Evolutionary conservation across 2,888 invertebrate genomes (phyloP), one percentile per base, ranked within the genome.

Genomic region (Crocallis elinguaria): DNA sequence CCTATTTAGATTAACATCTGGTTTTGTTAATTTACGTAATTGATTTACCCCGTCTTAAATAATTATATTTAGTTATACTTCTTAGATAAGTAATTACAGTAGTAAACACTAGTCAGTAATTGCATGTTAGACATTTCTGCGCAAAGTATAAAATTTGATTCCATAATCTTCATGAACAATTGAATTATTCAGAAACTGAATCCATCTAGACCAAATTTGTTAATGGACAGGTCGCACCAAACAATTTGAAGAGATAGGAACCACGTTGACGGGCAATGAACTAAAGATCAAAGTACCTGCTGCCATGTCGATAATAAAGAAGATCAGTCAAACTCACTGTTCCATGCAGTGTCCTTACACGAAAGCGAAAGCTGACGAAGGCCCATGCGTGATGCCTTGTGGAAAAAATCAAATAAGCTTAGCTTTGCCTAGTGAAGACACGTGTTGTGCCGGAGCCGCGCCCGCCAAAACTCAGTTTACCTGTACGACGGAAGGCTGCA

Each of bases 211-310:
- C 73, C 71, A 64, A 71, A 52, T 85, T 86, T 88, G 70, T 88
- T 88, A 67, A 78, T 88, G 82, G 82, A 76, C 90, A 91, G 90
- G 89, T 88, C 86, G 79, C 77, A 84, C 71, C 77, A 86, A 86
- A 67, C 79, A 81, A 73, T 91, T 81, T 62, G 90, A 91, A 80
- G 90, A 91, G 73, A 85, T 91, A 81, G 89, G 88, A 69, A 79
- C 85, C 33, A 84, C 67, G 67, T 71, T 88, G 71, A 77, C 75
- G 67, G 90, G 86, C 66, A 89, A 89, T 71, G 90, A 90, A 67
- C 78, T 90, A 62, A 91, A 85, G 77, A 88, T 90, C 54, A 88
- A 86, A 80, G 84, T 91, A 42, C 90, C 89, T 49, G 88, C 84
- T 30, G 73, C 64, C 54, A 72, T 86, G 30, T 77, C 90, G 42